Conservation (phyloP, 2,113 vertebrate species). For the Vanacampus margaritifer region DNA sequence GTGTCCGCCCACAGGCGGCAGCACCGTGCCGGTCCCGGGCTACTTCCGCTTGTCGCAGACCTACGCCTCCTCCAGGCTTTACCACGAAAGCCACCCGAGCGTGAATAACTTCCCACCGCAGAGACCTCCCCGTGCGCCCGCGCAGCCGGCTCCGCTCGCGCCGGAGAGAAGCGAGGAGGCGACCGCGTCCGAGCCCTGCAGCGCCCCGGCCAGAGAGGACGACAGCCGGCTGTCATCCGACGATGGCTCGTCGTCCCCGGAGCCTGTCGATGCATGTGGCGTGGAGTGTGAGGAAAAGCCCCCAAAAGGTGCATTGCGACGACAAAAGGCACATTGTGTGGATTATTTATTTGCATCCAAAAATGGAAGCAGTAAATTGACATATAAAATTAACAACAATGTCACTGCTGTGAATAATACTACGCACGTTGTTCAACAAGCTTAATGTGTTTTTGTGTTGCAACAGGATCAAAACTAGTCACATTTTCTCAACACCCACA, state of each 20-base stretch:
- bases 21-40: slow-evolving; percentile 90
- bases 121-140: slow-evolving; percentile 79
- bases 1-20: slow-evolving; percentile 68
- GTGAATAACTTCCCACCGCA: slow-evolving; percentile 79
- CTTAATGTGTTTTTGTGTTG: neutral
- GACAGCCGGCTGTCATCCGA: slow-evolving; percentile 87
- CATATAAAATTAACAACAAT: neutral
- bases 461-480: neutral
- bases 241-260: slow-evolving; percentile 85
- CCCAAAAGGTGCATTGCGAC: slow-evolving; percentile 80
- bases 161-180: slow-evolving; percentile 81
- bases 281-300: slow-evolving; percentile 81
- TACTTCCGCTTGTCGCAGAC: slow-evolving; percentile 98
- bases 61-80: slow-evolving; percentile 85
- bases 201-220: slow-evolving; percentile 77
- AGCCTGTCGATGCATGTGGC: slow-evolving; percentile 81
- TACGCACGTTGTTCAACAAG: neutral
- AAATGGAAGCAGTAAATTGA: neutral
- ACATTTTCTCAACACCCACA: neutral
- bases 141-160: slow-evolving; percentile 70
- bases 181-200: slow-evolving; percentile 74
- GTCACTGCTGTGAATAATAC: neutral
- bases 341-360: neutral
- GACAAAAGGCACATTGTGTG: no score
- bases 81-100: slow-evolving; percentile 75